Conservation (phyloP, 2,113 vertebrate genomes). For the Campylorhamphus procurvoides region DNA sequence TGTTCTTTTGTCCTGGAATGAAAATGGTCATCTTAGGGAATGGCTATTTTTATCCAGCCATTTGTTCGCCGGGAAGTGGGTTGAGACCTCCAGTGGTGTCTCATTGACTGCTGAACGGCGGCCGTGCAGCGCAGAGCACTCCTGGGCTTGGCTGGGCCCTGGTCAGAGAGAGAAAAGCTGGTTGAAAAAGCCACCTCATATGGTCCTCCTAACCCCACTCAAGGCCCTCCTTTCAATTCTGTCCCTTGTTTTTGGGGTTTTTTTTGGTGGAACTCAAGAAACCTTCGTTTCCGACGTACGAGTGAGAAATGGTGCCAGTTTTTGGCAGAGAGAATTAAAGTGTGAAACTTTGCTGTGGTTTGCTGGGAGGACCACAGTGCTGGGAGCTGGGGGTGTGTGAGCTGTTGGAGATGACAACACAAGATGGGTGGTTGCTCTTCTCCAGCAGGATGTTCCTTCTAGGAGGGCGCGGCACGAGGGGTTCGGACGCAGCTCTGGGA, state of each 20-base stretch:
- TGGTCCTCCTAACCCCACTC: background rate
- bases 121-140: background rate
- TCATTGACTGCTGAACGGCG: constrained; percentile 1
- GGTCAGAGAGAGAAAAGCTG: background rate
- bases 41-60: constrained; percentile 53
- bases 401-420: background rate
- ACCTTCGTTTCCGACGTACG: rapidly evolving
- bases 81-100: constrained; percentile 31
- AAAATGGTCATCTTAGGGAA: constrained; percentile 56
- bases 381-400: background rate
- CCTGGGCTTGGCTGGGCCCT: background rate
- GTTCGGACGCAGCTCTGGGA: background rate
- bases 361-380: background rate
- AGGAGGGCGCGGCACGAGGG: background rate
- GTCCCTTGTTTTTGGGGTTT: background rate
- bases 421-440: background rate
- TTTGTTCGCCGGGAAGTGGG: constrained; percentile 42
- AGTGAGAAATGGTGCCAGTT: background rate
- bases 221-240: background rate
- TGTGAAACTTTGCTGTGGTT: background rate
- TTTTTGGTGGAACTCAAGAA: background rate
- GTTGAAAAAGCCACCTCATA: rapidly evolving
- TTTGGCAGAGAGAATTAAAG: background rate
- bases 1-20: constrained; percentile 54
- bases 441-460: background rate